Conservation (phyloP, 1,140 invertebrate species). For the Archegozetes longisetosus region DNA sequence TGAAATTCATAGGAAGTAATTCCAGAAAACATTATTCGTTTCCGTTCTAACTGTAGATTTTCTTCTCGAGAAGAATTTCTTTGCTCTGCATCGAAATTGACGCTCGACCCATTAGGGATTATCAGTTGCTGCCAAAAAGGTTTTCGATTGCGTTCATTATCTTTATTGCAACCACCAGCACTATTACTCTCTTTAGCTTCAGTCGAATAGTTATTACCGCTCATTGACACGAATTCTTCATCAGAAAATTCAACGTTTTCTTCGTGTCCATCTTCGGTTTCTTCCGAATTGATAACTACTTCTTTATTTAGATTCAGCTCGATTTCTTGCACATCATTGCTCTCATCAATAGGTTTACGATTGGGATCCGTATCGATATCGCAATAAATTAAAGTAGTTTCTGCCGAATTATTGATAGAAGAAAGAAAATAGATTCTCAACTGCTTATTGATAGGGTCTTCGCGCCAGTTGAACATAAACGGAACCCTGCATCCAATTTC, state of each 20-base stretch:
- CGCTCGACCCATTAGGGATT: constrained; percentile 15
- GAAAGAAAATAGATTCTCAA: constrained; percentile 79
- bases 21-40: constrained; percentile 73
- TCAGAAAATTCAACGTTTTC: background rate
- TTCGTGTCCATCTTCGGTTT: background rate
- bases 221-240: background rate
- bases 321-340: background rate
- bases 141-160: no score
- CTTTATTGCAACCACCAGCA: no score
- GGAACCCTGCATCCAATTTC: constrained; percentile 35
- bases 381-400: constrained; percentile 67
- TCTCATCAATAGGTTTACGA: background rate
- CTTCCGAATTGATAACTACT: background rate
- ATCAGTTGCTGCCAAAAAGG: background rate
- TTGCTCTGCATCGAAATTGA: constrained; percentile 20
- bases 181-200: background rate
- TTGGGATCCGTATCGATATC: constrained; percentile 39
- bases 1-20: constrained; percentile 85
- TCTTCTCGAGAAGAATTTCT: constrained; percentile 53
- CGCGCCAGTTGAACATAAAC: constrained; percentile 55
- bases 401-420: constrained; percentile 61
- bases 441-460: constrained; percentile 40
- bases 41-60: constrained; percentile 73
- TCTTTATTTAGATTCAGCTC: background rate
- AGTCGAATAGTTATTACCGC: background rate